Conservation (phyloP, 1,140 invertebrate species). For the Drosophila simulans region DNA sequence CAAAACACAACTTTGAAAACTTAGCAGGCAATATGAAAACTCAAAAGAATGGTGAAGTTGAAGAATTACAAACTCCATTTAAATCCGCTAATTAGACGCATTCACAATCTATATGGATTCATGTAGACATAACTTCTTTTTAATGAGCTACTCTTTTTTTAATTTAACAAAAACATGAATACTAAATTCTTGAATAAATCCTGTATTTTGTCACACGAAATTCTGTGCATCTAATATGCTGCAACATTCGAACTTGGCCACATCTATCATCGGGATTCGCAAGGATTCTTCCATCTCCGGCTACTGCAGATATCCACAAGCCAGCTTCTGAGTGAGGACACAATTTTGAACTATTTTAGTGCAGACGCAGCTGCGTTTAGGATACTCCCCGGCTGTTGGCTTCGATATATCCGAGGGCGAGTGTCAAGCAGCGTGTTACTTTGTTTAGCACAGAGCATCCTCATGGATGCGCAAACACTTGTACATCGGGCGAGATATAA, state of each 20-base stretch:
- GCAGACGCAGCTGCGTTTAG: slow-evolving; percentile 65
- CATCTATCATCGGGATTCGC: slow-evolving; percentile 39
- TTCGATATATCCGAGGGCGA: slow-evolving; percentile 70
- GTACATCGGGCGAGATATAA: slow-evolving; percentile 47
- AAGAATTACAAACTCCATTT: too few species aligned
- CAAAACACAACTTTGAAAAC: slow-evolving; percentile 25
- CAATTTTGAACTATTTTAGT: slow-evolving; percentile 69
- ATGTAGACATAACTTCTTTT: too few species aligned
- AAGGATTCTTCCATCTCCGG: slow-evolving; percentile 7
- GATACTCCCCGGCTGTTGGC: slow-evolving; percentile 51
- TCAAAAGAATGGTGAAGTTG: too few species aligned
- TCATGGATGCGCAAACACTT: slow-evolving; percentile 23
- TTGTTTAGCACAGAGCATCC: slow-evolving; percentile 51
- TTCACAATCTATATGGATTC: too few species aligned
- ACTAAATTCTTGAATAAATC: background rate
- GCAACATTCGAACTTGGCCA: slow-evolving; percentile 23
- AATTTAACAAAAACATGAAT: background rate
- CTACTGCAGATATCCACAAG: background rate
- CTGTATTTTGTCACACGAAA: slow-evolving; percentile 1
- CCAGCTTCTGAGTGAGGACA: slow-evolving; percentile 3
- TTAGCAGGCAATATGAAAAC: background rate
- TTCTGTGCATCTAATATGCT: slow-evolving; percentile 15
- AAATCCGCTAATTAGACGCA: too few species aligned
- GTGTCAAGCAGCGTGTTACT: slow-evolving; percentile 67
- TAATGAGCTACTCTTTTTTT: background rate